Conservation (phyloP, 1,140 invertebrate genomes). For the Bradysia coprophila region DNA sequence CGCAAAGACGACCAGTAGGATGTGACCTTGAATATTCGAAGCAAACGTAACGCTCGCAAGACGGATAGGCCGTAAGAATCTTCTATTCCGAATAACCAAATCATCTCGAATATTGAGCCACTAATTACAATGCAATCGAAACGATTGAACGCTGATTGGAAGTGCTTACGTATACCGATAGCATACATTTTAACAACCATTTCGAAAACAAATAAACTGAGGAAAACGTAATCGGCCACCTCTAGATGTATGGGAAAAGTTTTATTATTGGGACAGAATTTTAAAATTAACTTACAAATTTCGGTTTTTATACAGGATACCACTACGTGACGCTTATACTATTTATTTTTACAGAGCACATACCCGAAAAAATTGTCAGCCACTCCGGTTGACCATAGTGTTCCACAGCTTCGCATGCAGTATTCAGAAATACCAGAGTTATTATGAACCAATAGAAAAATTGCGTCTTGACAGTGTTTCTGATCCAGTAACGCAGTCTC, state of each 20-base stretch:
- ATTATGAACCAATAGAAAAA: conserved; percentile 99
- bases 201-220: conserved; percentile 96
- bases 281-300: neutral
- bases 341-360: too few species aligned
- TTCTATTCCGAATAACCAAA: conserved; percentile 90
- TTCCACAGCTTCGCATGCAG: conserved; percentile 95
- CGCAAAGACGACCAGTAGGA: conserved; percentile 98
- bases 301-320: neutral
- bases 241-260: conserved; percentile 42
- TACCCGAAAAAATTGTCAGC: conserved; percentile 95
- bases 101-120: conserved; percentile 98
- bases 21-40: conserved; percentile 97
- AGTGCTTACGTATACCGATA: conserved; percentile 90
- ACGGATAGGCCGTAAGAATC: conserved; percentile 99
- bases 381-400: conserved; percentile 92
- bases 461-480: conserved; percentile 92
- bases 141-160: conserved; percentile 96
- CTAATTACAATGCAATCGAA: conserved; percentile 98
- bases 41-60: conserved; percentile 87
- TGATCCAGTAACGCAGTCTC: conserved; percentile 81
- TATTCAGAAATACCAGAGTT: conserved; percentile 97
- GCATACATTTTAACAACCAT: conserved; percentile 99
- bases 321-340: too few species aligned
- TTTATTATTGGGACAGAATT: too few species aligned
- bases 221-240: conserved; percentile 94